Base-by-base conservation (phyloP, 2,888 invertebrate species). In the Lithosia quadra region DNA sequence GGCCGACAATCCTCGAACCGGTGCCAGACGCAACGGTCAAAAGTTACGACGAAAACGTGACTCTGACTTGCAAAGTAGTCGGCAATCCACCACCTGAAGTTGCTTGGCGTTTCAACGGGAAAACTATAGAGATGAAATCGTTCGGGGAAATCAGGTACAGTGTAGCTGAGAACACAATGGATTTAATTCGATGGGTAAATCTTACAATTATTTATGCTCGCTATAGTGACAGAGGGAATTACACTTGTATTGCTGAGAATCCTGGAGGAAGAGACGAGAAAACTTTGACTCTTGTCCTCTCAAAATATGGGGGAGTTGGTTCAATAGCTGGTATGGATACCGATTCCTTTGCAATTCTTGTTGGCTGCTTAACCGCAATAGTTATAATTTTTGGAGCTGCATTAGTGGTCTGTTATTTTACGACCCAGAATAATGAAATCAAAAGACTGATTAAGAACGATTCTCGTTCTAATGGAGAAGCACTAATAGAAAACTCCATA, bases 181-280 rank as follows among this genome's bases (percentile, higher is more conserved):
- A 94, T 84, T 86, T 95, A 79, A 94, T 95, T 49, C 86, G 91
- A 73, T 97, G 96, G 96, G 96, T 96, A 63, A 97, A 97, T 88
- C 88, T 98, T 61, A 97, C 97, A 3, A 96, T 98, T 67, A 93
- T 96, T 1, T 95, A 96, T 33, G 95, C 96, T 0, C 89, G 96
- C 15, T 92, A 95, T 21, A 95, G 95, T 59, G 98, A 98, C 85
- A 95, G 96, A 80, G 97, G 97, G 0, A 96, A 96, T 72, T 98
- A 97, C 87, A 96, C 96, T 1, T 99, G 98, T 85, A 95, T 97
- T 0, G 98, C 98, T 0, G 97, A 97, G 82, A 98, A 98, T 88
- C 96, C 97, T 0, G 98, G 98, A 0, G 98, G 98, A 0, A 95
- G 96, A 9, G 97, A 97, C 67, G 97, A 98, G 85, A 96, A 96